These are phyloP conservation scores for Eupsilia transversa DNA, from an alignment of 2,888 invertebrate genomes.

Conservation along the genomic window DNA sequence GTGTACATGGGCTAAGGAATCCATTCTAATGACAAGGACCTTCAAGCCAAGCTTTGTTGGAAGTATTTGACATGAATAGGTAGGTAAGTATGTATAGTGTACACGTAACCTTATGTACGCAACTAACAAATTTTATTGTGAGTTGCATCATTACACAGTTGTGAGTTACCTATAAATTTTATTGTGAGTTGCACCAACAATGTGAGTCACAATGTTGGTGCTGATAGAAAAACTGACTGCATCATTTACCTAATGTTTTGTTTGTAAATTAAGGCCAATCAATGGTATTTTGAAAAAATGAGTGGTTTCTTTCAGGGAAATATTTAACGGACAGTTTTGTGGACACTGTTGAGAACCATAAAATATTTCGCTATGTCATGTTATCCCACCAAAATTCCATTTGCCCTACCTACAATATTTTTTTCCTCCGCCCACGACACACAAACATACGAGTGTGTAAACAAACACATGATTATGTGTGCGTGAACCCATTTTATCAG, in stretches of 20 bases:
- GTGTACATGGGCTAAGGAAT: not conserved
- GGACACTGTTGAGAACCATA: no score
- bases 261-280: not conserved
- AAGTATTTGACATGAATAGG: not conserved
- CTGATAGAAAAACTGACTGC: not conserved
- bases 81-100: no score
- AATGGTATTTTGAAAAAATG: not conserved
- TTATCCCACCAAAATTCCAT: slow-evolving; percentile 21
- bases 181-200: no score
- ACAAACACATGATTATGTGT: slow-evolving; percentile 44
- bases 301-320: not conserved
- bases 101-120: no score
- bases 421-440: slow-evolving; percentile 60
- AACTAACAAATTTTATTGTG: no score
- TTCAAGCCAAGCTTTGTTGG: not conserved
- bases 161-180: no score
- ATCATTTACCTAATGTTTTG: not conserved
- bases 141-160: no score
- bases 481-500: slow-evolving; percentile 67
- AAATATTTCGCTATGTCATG: not conserved
- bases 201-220: no score
- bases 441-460: slow-evolving; percentile 15
- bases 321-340: not conserved
- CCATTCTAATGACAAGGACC: not conserved
- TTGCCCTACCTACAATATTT: slow-evolving; percentile 36